Evolutionary conservation across 2,888 invertebrate species (phyloP), one percentile per base, ranked within the genome.

Genomic region (Clusia tigrina): DNA sequence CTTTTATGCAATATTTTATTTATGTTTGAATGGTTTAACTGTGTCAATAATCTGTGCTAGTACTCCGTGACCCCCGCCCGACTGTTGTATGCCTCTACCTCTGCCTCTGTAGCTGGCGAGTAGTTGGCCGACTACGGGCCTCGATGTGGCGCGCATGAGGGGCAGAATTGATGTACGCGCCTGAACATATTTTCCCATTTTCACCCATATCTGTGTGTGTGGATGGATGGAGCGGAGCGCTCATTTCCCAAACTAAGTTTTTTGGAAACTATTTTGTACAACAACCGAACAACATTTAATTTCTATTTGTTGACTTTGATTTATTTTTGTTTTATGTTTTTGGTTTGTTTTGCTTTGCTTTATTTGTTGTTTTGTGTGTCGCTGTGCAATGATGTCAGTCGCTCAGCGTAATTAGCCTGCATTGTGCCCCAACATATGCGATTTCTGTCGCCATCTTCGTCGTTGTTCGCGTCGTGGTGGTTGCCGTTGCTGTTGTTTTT

Each of bases 321-420:
- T 59, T 53, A 58, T 65, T 52, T 54, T 59, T 67, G 60, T 67
- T 65, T 18, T 58, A 54, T 64, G 54, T 63, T 51, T 58, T 64
- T 20, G 24, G 20, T 15, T 17, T 23, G 23, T 23, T 58, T 60
- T 60, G 54, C 58, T 60, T 65, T 58, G 61, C 67, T 64, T 26
- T 42, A 23, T 32, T 55, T 37, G 52, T 32, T 55, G 52, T 37
- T 37, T 26, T 17, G 3, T n/a, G 32, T 60, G 53, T 54, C 25
- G 17, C 25, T 25, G 22, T 54, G 17, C 23, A 37, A 32, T 55
- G 55, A 22, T 20, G 55, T 22, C 23, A 52, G 54, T 17, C 46
- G 20, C 15, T n/a, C n/a, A n/a, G n/a, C n/a, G n/a, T n/a, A n/a
- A n/a, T n/a, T n/a, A n/a, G n/a, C n/a, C n/a, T 54, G 55, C 52